Conservation (phyloP, 1,140 invertebrate genomes). For the Caerostris darwini region DNA sequence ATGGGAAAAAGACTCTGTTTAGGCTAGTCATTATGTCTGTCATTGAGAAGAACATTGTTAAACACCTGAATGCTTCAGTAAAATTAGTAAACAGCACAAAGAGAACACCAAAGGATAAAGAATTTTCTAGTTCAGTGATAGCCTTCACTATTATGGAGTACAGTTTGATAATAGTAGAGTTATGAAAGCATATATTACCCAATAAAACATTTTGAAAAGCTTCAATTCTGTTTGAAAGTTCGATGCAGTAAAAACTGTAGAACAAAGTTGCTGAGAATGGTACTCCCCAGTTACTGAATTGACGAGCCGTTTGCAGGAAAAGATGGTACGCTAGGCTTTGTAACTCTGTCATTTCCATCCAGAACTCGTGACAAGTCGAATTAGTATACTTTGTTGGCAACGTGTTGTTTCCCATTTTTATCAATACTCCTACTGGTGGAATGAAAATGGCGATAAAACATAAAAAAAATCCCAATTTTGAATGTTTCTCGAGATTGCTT, state of each 20-base stretch:
- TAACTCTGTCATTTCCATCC: background rate
- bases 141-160: background rate
- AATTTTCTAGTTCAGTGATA: background rate
- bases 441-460: background rate
- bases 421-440: background rate
- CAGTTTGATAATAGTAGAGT: background rate
- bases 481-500: background rate
- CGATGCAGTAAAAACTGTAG: conserved; percentile 63
- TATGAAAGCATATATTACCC: background rate
- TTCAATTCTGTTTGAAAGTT: conserved; percentile 8
- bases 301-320: conserved; percentile 9
- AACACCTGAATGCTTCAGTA: conserved; percentile 18
- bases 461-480: background rate
- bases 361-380: conserved; percentile 20
- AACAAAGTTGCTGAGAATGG: conserved; percentile 51
- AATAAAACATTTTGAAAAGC: background rate
- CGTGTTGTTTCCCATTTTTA: too few species aligned
- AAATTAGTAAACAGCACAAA: conserved; percentile 50
- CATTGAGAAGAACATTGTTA: background rate
- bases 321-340: background rate
- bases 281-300: conserved; percentile 24
- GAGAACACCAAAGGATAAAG: background rate
- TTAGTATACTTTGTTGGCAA: too few species aligned
- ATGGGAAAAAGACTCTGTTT: too few species aligned
- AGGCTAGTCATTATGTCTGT: background rate